Conservation (phyloP, 1,140 invertebrate genomes). For the Bombus haemorrhoidalis region DNA sequence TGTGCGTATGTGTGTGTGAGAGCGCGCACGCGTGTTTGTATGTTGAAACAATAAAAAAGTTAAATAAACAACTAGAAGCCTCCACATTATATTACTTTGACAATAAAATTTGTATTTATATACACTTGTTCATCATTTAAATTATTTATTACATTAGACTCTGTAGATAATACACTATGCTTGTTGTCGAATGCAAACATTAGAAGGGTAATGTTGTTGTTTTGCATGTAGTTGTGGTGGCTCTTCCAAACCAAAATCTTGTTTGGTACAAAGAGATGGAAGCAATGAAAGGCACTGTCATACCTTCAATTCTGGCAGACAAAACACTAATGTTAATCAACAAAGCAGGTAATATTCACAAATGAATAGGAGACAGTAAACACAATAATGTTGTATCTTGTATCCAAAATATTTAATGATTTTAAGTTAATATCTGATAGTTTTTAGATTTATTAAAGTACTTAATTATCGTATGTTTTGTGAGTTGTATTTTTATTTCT, state of each 20-base stretch:
- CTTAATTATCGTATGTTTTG: constrained; percentile 12
- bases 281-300: constrained; percentile 83
- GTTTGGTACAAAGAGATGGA: constrained; percentile 87
- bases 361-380: constrained; percentile 41
- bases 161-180: constrained; percentile 59
- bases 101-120: constrained; percentile 27
- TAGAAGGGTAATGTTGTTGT: constrained; percentile 82
- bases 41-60: not conserved
- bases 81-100: not conserved
- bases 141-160: constrained; percentile 35
- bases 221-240: constrained; percentile 86
- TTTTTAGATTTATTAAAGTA: not conserved
- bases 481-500: constrained; percentile 42
- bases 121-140: constrained; percentile 26
- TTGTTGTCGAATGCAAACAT: constrained; percentile 63
- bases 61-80: not conserved
- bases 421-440: not conserved
- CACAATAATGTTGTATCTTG: not conserved
- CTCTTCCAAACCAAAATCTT: constrained; percentile 89
- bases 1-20: too few species aligned
- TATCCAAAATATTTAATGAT: not conserved
- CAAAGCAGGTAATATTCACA: constrained; percentile 83
- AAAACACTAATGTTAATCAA: constrained; percentile 80
- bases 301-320: constrained; percentile 82
- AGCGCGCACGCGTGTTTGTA: too few species aligned